Percentiles rank a stretch among this genome's conserved stretches.
Evolutionary conservation across 2,888 invertebrate genomes (phyloP).

Genomic region (Orchestes rusci): DNA sequence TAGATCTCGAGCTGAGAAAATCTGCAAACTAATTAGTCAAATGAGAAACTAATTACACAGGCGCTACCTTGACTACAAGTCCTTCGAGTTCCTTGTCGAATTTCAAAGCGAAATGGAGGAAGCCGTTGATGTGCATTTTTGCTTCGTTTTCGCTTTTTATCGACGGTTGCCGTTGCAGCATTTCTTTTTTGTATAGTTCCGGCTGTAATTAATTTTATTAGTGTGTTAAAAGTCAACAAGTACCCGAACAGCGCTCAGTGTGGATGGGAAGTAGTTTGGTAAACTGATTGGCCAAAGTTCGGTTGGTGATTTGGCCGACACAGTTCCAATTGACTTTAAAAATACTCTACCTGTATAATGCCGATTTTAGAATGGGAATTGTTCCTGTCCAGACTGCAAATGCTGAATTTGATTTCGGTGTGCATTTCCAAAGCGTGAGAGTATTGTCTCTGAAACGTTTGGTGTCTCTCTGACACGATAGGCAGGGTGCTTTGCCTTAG

Average conservation of each 20-base stretch:
- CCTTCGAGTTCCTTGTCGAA: conserved; percentile 78
- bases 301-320: too few relatives aligned
- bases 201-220: conserved; percentile 50
- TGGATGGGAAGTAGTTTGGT: too few relatives aligned
- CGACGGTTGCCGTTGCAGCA: conserved; percentile 61
- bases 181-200: conserved; percentile 67
- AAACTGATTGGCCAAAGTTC: too few relatives aligned
- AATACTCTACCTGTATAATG: conserved; percentile 60
- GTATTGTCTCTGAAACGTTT: conserved; percentile 73
- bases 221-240: too few relatives aligned
- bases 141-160: conserved; percentile 57
- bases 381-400: conserved; percentile 64
- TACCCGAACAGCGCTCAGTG: too few relatives aligned
- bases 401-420: conserved; percentile 67
- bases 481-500: conserved; percentile 75
- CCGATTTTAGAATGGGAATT: conserved; percentile 63
- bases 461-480: conserved; percentile 73
- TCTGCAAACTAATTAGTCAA: conserved; percentile 20
- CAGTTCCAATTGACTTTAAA: not conserved
- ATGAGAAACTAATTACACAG: too few relatives aligned
- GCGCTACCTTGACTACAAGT: conserved; percentile 72
- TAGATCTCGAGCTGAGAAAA: conserved; percentile 54
- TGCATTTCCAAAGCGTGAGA: conserved; percentile 72
- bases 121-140: conserved; percentile 69
- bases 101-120: conserved; percentile 71